Percentiles rank a stretch among this genome's conserved stretches.
Conservation (phyloP, 53 echinoderm and acorn worm genomes). For the Paracentrotus lividus region DNA sequence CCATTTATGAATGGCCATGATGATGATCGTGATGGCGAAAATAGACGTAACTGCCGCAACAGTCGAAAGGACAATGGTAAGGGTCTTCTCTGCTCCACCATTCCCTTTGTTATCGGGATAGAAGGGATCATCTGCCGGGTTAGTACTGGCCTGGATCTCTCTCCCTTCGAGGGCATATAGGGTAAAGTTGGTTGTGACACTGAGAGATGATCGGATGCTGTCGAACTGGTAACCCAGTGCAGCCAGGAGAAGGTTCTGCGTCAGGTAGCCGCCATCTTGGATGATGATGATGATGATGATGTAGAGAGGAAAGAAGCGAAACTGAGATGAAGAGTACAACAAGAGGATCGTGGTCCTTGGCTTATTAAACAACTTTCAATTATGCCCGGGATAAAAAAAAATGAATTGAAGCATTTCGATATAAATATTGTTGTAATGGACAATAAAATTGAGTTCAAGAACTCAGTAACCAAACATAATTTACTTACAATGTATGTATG, state of each 20-base stretch:
- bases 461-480: too few relatives aligned
- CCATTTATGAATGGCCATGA: slow-evolving; percentile 70
- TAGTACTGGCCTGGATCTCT: slow-evolving; percentile 34
- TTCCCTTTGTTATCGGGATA: background rate
- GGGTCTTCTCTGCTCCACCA: slow-evolving; percentile 41
- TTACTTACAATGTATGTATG: too few relatives aligned
- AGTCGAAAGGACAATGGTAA: slow-evolving; percentile 61
- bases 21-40: slow-evolving; percentile 54
- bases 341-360: too few relatives aligned
- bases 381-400: too few relatives aligned
- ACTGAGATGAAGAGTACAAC: background rate
- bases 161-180: slow-evolving; percentile 62
- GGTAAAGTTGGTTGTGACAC: slow-evolving; percentile 67
- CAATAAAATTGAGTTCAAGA: too few relatives aligned
- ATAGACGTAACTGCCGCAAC: slow-evolving; percentile 63
- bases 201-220: slow-evolving; percentile 47
- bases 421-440: too few relatives aligned
- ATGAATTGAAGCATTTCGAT: too few relatives aligned
- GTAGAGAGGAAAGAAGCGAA: background rate
- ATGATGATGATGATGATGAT: background rate
- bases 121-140: background rate
- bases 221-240: slow-evolving; percentile 65
- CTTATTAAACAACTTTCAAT: too few relatives aligned
- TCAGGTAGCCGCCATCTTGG: slow-evolving; percentile 58
- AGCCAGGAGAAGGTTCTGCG: slow-evolving; percentile 53